A percentile compares a stretch with the other conserved stretches of the same genome.
These are phyloP conservation scores for Hippocampus comes DNA, from an alignment of 2,113 vertebrate species.

Conservation along the genomic window DNA sequence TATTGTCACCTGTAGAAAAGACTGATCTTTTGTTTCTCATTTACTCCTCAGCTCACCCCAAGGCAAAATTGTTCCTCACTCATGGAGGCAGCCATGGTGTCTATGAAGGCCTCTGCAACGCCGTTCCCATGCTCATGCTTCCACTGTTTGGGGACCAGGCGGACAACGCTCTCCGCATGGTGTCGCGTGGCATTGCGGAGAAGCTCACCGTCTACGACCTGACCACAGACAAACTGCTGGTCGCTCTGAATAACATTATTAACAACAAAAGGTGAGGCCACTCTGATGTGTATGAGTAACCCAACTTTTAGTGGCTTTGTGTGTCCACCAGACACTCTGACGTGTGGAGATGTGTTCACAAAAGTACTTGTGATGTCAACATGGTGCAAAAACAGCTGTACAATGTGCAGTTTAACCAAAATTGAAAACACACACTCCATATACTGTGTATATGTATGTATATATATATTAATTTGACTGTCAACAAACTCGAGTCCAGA, in stretches of 20 bases:
- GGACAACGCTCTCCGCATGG: slow-evolving; percentile 82
- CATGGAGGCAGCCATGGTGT: slow-evolving; percentile 87
- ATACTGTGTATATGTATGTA: too few species aligned
- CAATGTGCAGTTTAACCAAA: too few species aligned
- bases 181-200: slow-evolving; percentile 78
- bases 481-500: too few species aligned
- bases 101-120: slow-evolving; percentile 89
- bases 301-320: background rate
- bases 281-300: background rate
- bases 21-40: background rate
- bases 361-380: too few species aligned
- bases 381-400: too few species aligned
- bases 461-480: too few species aligned
- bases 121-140: slow-evolving; percentile 87
- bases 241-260: slow-evolving; percentile 77
- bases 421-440: too few species aligned
- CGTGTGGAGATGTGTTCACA: too few species aligned
- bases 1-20: background rate
- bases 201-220: slow-evolving; percentile 74
- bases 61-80: slow-evolving; percentile 85
- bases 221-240: slow-evolving; percentile 74
- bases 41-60: slow-evolving; percentile 80
- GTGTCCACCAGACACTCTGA: too few species aligned
- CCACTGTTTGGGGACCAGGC: slow-evolving; percentile 90
- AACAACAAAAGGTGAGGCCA: slow-evolving; percentile 79